Conservation (phyloP, 2,888 invertebrate genomes). For the Tortrix viridana region DNA sequence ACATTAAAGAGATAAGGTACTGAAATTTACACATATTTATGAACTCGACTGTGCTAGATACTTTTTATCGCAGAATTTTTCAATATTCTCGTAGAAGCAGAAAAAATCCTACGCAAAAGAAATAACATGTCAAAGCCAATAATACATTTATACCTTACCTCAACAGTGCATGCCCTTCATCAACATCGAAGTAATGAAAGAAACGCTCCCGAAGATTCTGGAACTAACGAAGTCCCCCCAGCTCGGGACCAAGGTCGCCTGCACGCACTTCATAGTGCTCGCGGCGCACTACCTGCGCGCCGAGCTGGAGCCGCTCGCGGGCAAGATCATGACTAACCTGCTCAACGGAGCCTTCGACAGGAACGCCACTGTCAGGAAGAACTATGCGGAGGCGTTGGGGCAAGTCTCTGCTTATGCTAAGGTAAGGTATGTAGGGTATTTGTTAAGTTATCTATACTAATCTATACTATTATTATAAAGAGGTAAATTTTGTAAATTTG, state of each 20-base stretch:
- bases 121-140: too few species aligned
- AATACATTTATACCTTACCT: slow-evolving; percentile 16
- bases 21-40: too few species aligned
- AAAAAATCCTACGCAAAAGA: too few species aligned
- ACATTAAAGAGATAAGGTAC: too few species aligned
- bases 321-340: slow-evolving; percentile 84
- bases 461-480: too few species aligned
- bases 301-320: slow-evolving; percentile 83
- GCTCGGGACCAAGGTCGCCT: slow-evolving; percentile 92
- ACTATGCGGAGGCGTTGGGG: slow-evolving; percentile 93
- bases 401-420: slow-evolving; percentile 93
- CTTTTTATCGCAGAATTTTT: too few species aligned
- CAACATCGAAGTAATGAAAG: slow-evolving; percentile 89
- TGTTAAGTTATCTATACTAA: neutral
- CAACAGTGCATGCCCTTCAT: slow-evolving; percentile 87
- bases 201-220: slow-evolving; percentile 91
- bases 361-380: slow-evolving; percentile 92
- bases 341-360: slow-evolving; percentile 92
- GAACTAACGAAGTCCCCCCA: slow-evolving; percentile 93
- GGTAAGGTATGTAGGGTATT: slow-evolving; percentile 60
- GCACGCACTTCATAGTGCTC: slow-evolving; percentile 90
- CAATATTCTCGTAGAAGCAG: too few species aligned
- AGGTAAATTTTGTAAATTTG: too few species aligned
- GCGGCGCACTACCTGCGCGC: slow-evolving; percentile 83
- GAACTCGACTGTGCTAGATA: too few species aligned